Conservation (phyloP, 2,113 vertebrate species). For the Cyphomyrus plagiostoma region DNA sequence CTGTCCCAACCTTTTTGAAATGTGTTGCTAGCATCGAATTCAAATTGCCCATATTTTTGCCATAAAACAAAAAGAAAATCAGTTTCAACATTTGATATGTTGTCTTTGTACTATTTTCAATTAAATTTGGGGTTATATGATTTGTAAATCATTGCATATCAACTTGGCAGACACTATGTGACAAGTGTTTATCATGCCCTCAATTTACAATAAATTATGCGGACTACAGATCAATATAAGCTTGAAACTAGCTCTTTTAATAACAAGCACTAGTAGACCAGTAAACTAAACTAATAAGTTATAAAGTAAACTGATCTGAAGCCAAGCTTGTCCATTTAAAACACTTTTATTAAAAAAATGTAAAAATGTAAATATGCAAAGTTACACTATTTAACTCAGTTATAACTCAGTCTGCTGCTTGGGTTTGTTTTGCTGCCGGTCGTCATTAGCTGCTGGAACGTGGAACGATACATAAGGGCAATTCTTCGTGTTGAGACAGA, state of each 20-base stretch:
- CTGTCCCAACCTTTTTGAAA: too few species aligned
- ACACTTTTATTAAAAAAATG: background rate
- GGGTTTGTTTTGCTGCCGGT: constrained; percentile 21
- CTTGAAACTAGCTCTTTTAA: background rate
- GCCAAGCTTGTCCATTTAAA: background rate
- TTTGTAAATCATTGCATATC: background rate
- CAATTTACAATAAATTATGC: background rate
- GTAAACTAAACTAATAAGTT: background rate
- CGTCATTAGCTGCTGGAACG: constrained; percentile 39
- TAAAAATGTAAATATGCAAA: background rate
- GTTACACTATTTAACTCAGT: background rate
- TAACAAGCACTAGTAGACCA: background rate
- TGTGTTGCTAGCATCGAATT: too few species aligned
- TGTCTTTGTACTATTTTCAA: background rate
- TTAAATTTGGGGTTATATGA: background rate
- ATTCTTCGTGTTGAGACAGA: constrained; percentile 80
- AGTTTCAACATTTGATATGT: background rate
- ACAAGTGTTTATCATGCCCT: background rate
- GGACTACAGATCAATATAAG: background rate
- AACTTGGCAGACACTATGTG: background rate
- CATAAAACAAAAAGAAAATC: background rate
- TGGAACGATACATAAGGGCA: constrained; percentile 82
- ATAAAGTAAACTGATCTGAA: background rate
- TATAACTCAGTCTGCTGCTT: constrained; percentile 45
- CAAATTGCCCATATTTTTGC: too few species aligned